Conservation (phyloP, 2,113 vertebrate genomes). For the Rhea pennata region DNA sequence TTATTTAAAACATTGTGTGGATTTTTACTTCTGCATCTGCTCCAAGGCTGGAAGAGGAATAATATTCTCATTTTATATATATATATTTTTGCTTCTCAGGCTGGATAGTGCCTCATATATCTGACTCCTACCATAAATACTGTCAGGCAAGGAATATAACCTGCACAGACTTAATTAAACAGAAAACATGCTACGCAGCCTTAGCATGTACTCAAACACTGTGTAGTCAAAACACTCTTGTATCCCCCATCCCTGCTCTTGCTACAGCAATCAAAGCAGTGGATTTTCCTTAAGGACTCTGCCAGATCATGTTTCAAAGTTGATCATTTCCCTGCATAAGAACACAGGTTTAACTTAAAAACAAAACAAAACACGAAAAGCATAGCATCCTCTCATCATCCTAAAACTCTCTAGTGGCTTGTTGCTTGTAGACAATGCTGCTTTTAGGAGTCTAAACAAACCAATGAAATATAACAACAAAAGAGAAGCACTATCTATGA, state of each 20-base stretch:
- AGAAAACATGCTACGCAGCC: background rate
- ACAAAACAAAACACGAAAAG: background rate
- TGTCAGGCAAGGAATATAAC: background rate
- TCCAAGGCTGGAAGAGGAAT: background rate
- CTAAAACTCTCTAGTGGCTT: background rate
- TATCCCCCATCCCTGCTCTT: background rate
- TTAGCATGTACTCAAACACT: background rate
- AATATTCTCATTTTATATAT: background rate
- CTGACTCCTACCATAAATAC: background rate
- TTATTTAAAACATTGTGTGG: background rate
- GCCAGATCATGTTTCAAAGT: slow-evolving; percentile 42
- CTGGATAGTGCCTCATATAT: background rate
- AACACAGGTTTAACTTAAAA: slow-evolving; percentile 1
- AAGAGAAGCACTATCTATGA: background rate
- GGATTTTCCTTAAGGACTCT: background rate
- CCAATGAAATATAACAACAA: background rate
- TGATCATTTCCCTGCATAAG: background rate
- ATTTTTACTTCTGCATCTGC: background rate
- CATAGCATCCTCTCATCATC: background rate
- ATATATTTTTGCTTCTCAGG: background rate
- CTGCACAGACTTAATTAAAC: background rate
- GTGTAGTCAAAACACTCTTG: background rate
- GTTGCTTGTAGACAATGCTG: background rate
- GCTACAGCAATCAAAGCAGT: slow-evolving; percentile 3
- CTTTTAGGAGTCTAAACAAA: background rate